These are phyloP conservation scores for Nephrotoma appendiculata DNA, from an alignment of 2,888 invertebrate species.

Conservation along the genomic window DNA sequence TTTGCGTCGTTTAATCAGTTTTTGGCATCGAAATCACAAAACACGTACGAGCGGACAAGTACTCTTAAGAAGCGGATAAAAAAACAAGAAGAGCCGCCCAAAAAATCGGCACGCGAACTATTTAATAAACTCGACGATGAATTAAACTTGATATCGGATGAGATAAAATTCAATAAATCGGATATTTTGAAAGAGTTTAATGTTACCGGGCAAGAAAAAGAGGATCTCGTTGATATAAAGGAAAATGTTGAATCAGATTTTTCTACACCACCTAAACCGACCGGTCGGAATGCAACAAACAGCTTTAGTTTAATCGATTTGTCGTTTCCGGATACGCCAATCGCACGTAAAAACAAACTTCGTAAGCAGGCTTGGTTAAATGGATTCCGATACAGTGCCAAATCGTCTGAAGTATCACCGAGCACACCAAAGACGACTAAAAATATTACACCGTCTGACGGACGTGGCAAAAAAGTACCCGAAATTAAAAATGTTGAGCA, in stretches of 20 bases:
- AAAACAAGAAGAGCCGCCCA: background rate
- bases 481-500: background rate
- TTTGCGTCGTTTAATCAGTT: slow-evolving; percentile 7
- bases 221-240: background rate
- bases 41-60: slow-evolving; percentile 11
- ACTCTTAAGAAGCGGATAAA: slow-evolving; percentile 10
- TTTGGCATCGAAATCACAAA: slow-evolving; percentile 4
- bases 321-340: slow-evolving; percentile 37
- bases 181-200: slow-evolving; percentile 2
- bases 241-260: background rate
- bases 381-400: slow-evolving; percentile 15
- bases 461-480: background rate
- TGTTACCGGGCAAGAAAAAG: background rate
- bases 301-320: slow-evolving; percentile 37
- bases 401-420: background rate
- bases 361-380: slow-evolving; percentile 41
- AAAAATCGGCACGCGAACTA: background rate
- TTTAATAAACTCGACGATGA: slow-evolving; percentile 4
- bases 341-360: slow-evolving; percentile 39
- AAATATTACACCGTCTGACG: background rate
- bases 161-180: background rate
- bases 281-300: slow-evolving; percentile 18
- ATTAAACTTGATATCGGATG: background rate
- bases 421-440: background rate
- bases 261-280: background rate